Base-by-base conservation (phyloP, 2,113 vertebrate species). In the Gambusia affinis region DNA sequence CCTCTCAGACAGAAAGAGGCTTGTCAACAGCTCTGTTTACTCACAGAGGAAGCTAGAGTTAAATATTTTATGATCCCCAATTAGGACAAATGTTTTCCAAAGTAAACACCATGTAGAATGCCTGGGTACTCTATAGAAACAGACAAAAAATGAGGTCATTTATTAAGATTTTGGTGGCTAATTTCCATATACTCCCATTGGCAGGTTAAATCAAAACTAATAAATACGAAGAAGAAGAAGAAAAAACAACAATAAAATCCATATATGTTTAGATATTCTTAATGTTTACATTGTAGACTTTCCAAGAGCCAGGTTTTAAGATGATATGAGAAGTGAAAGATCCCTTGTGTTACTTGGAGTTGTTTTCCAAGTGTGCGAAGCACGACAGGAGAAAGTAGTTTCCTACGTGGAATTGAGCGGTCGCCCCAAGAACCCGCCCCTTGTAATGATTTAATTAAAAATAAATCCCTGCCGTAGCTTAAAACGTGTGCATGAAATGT, bases 1-100 rank as follows among this genome's bases (percentile, higher is more conserved):
- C 30, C 67, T 69, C 28, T 65, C 1, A 69, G 33, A 73, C 62
- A 1, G 27, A 67, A 27, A 75, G 31, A 37, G 35, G 28, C 29
- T 72, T 61, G 29, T 60, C 7, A 24, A 24, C 72, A 27, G 33
- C 19, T 27, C n/a, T 1, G 64, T 60, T 76, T 8, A 60, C 11
- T 63, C 44, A 15, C 4, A 47, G 19, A 67, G 31, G 29, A 64
- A 37, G 64, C 24, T 35, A 51, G 35, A 64, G 70, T 76, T 31
- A 33, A 78, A 70, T 84, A 76, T 76, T 71, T 65, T 71, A 4
- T 64, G 1, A 73, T 68, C 19, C 64, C 31, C 57, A 70, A 78
- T 81, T 65, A 51, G 64, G 19, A 60, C 28, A 79, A 31, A 8
- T 0, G 67, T 57, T 72, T 67, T 14, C n/a, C 29, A 35, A 67